Base-by-base conservation (phyloP, 1,140 invertebrate genomes). In the Heliothis virescens region DNA sequence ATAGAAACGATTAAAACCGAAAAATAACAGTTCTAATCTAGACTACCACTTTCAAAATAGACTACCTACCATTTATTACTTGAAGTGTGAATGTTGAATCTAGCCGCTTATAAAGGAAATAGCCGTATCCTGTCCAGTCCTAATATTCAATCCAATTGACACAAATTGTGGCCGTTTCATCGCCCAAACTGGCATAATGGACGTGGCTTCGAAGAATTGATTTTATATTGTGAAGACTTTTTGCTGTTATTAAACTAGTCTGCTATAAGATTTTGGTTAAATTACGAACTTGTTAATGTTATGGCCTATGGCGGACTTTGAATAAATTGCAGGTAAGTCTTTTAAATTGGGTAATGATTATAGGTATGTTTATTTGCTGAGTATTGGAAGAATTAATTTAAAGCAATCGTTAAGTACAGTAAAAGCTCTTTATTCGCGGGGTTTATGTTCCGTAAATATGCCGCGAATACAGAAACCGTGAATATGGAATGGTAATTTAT, bases 161-260 rank as follows among this genome's bases (percentile, higher is more conserved):
- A 63, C 60, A 76, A 76, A 76, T 76, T 76, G 73, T 15, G 7
- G 4, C 48, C n/a, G 16, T 63, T 76, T 76, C 59, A 13, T 16
- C 18, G 55, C 50, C 26, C 34, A 50, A 47, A 74, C 72, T 11
- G 21, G 3, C n/a, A n/a, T 59, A 57, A 57, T 59, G 3, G 53
- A 13, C 29, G 5, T 21, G 41, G 52, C n/a, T 59, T 59, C 29
- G 57, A 53, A n/a, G 16, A 34, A 69, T 16, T 69, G 5, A 13
- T 34, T 59, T 9, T 34, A 41, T 63, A 41, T 41, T 7, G 60
- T 2, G 15, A 41, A 41, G 0, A 63, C 15, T 59, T 59, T 59
- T 59, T 59, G 21, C 57, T 13, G 2, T 12, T 26, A 26, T 59
- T 59, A 59, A 12, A 26, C 1, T 18, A 57, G 55, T 10, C 16